A percentile compares a stretch with the other conserved stretches of the same genome.
These are phyloP conservation scores for Reticulitermes speratus DNA, from an alignment of 1,140 invertebrate genomes.

Conservation along the genomic window DNA sequence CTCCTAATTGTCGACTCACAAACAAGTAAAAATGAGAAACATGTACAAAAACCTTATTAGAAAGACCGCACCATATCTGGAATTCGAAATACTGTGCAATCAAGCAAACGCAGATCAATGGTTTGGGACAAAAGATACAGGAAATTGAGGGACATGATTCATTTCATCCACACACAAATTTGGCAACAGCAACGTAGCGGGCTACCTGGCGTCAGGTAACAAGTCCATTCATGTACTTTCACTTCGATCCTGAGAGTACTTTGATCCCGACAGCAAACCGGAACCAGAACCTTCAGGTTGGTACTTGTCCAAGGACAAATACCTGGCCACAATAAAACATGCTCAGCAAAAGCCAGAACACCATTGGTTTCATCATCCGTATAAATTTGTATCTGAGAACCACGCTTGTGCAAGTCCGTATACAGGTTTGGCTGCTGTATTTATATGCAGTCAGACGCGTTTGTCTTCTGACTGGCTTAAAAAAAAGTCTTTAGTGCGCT, in stretches of 20 bases:
- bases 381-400: neutral
- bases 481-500: too few species aligned
- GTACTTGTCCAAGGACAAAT: neutral
- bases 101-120: too few species aligned
- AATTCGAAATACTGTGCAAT: too few species aligned
- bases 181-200: too few species aligned
- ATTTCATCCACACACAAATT: too few species aligned
- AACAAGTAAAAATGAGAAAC: too few species aligned
- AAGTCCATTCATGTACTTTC: neutral
- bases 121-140: too few species aligned
- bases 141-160: too few species aligned
- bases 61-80: too few species aligned
- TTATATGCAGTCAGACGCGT: neutral
- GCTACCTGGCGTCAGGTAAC: too few species aligned
- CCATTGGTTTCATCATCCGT: neutral
- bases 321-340: neutral
- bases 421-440: slow-evolving; percentile 2
- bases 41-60: too few species aligned
- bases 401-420: neutral
- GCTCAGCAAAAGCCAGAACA: neutral
- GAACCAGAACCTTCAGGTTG: neutral
- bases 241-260: neutral
- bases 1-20: too few species aligned
- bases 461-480: neutral
- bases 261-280: neutral